Conservation (phyloP, 2,113 vertebrate species). For the Struthidea cinerea region DNA sequence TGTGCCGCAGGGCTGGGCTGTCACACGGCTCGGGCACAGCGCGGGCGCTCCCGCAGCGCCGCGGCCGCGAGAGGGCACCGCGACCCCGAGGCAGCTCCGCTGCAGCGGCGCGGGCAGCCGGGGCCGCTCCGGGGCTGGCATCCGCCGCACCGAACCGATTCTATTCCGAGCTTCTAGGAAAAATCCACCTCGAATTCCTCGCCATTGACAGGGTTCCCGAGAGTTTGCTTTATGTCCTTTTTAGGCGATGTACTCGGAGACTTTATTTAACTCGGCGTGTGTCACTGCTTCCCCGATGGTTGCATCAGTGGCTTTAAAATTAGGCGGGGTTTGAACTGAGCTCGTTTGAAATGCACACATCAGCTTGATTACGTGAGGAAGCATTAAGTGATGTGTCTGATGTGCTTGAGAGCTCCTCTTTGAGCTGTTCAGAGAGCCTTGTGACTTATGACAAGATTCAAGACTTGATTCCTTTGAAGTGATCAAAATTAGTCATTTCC, state of each 20-base stretch:
- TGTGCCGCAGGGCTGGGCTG: background rate
- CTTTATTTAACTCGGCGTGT: background rate
- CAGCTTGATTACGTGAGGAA: background rate
- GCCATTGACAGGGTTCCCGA: background rate
- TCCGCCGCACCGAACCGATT: fast-evolving
- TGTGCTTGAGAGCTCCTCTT: background rate
- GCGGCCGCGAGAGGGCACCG: background rate
- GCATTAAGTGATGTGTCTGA: background rate
- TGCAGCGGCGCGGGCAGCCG: background rate
- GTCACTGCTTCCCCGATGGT: background rate
- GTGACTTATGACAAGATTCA: background rate
- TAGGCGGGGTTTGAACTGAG: background rate
- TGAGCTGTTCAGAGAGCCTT: background rate
- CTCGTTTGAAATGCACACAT: background rate
- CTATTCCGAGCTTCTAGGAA: fast-evolving
- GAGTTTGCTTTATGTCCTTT: background rate
- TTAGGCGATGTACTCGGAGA: background rate
- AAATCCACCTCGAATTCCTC: fast-evolving
- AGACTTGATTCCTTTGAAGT: background rate
- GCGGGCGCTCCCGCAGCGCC: background rate
- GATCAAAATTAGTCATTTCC: background rate
- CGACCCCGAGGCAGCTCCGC: background rate
- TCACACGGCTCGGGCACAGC: background rate
- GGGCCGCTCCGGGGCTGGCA: background rate
- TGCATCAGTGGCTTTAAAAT: background rate